Conservation (phyloP, 2,113 vertebrate genomes). For the Columba janthina region DNA sequence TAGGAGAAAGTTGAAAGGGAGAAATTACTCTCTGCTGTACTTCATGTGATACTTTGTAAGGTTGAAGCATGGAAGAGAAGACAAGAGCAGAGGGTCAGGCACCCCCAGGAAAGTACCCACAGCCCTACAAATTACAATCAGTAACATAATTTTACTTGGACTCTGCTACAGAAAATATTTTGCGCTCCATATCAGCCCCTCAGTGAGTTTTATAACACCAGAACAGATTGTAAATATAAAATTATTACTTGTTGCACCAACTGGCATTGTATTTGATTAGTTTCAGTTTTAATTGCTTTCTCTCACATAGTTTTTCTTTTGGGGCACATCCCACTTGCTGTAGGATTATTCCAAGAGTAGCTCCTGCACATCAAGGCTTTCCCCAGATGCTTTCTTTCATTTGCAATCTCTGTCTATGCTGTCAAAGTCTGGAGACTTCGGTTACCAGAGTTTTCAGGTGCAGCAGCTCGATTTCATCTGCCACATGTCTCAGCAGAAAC, state of each 20-base stretch:
- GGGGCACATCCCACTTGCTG: neutral
- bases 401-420: fast-evolving
- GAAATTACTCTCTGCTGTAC: neutral
- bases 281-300: slow-evolving; percentile 26
- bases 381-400: neutral
- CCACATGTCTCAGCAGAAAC: neutral
- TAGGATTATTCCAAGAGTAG: neutral
- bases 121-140: neutral
- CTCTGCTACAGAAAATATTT: neutral
- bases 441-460: neutral
- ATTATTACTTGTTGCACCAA: slow-evolving; percentile 27
- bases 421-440: neutral
- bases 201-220: neutral
- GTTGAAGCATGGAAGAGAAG: neutral
- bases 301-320: neutral
- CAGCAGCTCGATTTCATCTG: neutral
- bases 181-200: fast-evolving
- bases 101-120: neutral
- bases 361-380: neutral
- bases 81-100: neutral
- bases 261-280: slow-evolving; percentile 3
- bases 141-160: neutral
- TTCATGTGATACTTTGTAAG: neutral
- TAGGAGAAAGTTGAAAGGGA: neutral
- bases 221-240: slow-evolving; percentile 41